Evolutionary conservation across 2,797 vertebrate species (phyloP).

Genomic region (Xerus rutilus): DNA sequence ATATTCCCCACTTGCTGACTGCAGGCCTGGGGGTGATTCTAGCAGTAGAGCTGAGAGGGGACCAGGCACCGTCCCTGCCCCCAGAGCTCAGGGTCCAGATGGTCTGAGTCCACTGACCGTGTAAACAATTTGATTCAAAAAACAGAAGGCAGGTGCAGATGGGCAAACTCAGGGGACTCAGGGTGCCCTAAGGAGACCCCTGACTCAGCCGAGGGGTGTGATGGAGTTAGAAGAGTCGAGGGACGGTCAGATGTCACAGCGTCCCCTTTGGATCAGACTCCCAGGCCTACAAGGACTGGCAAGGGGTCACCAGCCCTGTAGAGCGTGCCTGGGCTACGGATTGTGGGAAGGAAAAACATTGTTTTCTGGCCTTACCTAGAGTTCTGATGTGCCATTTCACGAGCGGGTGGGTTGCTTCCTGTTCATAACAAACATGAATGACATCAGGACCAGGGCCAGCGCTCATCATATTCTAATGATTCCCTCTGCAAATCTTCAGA

Average conservation of each 20-base stretch:
- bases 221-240: too few relatives aligned
- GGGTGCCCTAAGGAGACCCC: neutral
- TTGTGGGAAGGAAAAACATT: neutral
- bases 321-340: neutral
- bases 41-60: neutral
- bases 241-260: too few relatives aligned
- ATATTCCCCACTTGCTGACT: neutral
- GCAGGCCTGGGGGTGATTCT: rapidly evolving
- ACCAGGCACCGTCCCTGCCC: neutral
- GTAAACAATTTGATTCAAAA: too few relatives aligned
- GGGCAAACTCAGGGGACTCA: neutral
- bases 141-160: neutral
- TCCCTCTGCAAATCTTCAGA: neutral
- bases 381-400: too few relatives aligned
- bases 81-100: neutral
- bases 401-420: too few relatives aligned
- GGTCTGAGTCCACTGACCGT: neutral
- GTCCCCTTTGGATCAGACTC: neutral
- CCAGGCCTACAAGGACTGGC: rapidly evolving
- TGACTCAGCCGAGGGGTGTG: too few relatives aligned
- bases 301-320: neutral
- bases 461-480: too few relatives aligned
- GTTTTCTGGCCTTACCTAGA: too few relatives aligned
- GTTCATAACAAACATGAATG: too few relatives aligned
- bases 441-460: too few relatives aligned